A percentile compares a stretch with the other conserved stretches of the same genome.
Evolutionary conservation across 2,888 invertebrate species (phyloP).

Genomic region (Nezara viridula): DNA sequence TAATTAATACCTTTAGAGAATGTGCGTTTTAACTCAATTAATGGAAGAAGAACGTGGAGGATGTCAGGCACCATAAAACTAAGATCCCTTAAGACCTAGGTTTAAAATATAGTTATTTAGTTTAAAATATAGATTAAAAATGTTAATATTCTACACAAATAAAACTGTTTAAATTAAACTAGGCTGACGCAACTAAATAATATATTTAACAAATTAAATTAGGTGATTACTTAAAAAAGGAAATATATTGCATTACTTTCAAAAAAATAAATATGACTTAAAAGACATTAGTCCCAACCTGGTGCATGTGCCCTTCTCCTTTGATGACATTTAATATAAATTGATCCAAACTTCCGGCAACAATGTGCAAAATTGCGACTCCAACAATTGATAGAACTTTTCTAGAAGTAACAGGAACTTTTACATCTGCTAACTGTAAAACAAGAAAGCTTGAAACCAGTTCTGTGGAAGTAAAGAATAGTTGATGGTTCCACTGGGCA

Average conservation of each 20-base stretch:
- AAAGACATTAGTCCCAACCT: conserved; percentile 69
- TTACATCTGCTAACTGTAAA: conserved; percentile 73
- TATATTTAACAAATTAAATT: too few species aligned
- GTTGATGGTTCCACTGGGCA: conserved; percentile 79
- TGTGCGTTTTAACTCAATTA: conserved; percentile 70
- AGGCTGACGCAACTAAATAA: too few species aligned
- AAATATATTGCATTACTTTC: too few species aligned
- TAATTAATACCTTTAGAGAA: conserved; percentile 12
- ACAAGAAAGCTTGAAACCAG: conserved; percentile 75
- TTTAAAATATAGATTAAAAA: not conserved
- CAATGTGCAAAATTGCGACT: conserved; percentile 75
- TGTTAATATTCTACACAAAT: not conserved
- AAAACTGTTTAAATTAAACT: not conserved
- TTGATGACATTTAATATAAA: conserved; percentile 76
- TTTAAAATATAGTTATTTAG: not conserved
- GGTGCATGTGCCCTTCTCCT: conserved; percentile 77
- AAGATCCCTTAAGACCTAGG: conserved; percentile 74
- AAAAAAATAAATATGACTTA: not conserved
- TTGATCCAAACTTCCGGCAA: conserved; percentile 77
- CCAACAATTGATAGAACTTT: conserved; percentile 74
- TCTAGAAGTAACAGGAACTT: conserved; percentile 72
- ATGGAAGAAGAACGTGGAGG: conserved; percentile 75
- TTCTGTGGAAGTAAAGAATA: conserved; percentile 77
- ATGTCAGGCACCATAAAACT: conserved; percentile 79
- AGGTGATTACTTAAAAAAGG: too few species aligned